Conservation (phyloP, 2,888 invertebrate genomes). For the Beris chalybata region DNA sequence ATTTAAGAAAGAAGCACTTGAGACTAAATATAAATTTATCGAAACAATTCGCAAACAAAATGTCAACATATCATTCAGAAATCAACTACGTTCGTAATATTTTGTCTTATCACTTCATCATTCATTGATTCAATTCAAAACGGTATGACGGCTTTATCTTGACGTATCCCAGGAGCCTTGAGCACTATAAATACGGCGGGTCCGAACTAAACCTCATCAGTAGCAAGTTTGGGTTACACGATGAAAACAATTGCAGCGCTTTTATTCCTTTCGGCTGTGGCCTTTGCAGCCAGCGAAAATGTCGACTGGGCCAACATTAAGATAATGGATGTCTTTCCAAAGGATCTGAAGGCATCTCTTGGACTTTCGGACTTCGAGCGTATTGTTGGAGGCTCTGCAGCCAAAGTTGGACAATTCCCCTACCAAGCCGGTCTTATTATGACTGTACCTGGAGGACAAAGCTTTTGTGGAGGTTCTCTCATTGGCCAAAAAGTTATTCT, state of each 20-base stretch:
- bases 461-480: conserved; percentile 24
- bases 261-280: conserved; percentile 9
- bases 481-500: conserved; percentile 3
- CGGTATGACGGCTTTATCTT: no score
- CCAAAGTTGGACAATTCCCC: conserved; percentile 10
- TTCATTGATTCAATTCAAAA: no score
- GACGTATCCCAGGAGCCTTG: no score
- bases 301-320: conserved; percentile 9
- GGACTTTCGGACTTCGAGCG: background rate
- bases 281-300: background rate
- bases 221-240: background rate
- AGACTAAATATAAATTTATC: no score
- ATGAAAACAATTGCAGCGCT: conserved; percentile 11
- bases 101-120: no score
- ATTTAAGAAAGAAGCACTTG: no score
- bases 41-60: no score
- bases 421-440: conserved; percentile 22
- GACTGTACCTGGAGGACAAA: conserved; percentile 34
- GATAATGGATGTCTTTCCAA: conserved; percentile 4
- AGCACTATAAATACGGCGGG: no score
- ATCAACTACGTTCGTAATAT: no score
- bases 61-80: no score
- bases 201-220: background rate
- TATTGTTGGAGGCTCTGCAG: conserved; percentile 20
- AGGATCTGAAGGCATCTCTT: background rate